phyloP scores from a whole-genome alignment of 1,140 invertebrate species.

The Drosophila repletoides region DNA sequence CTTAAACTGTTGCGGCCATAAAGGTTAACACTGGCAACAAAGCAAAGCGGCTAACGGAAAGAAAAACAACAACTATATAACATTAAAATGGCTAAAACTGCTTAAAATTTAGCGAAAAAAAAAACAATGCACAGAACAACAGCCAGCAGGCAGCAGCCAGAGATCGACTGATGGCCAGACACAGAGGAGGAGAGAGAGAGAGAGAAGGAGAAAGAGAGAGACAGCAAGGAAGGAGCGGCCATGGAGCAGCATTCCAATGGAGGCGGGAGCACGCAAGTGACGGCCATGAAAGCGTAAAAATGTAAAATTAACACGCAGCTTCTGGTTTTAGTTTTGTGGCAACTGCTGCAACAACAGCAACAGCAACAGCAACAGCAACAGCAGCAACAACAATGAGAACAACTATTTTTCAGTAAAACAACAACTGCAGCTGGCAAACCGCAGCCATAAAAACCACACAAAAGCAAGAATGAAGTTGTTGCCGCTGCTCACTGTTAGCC shows the following conservation, averaged over 20 bases:
- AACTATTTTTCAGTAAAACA: constrained; percentile 15
- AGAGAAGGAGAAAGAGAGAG: neutral
- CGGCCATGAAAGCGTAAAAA: constrained; percentile 79
- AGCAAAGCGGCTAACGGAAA: constrained; percentile 18
- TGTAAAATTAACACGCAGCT: constrained; percentile 80
- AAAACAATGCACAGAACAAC: constrained; percentile 48
- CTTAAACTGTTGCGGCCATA: constrained; percentile 79
- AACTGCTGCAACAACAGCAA: constrained; percentile 24
- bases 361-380: constrained; percentile 7
- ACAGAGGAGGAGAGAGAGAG: neutral
- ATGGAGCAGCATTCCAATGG: constrained; percentile 55
- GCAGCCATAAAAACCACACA: constrained; percentile 79
- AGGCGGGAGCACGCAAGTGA: constrained; percentile 68
- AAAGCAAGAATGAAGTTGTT: constrained; percentile 80
- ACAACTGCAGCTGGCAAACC: constrained; percentile 59
- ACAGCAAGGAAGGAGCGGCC: neutral
- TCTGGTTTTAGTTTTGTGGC: constrained; percentile 79
- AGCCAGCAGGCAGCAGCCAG: neutral
- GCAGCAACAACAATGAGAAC: constrained; percentile 28
- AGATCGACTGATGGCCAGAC: constrained; percentile 13
- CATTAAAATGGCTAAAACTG: constrained; percentile 66
- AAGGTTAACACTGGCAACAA: constrained; percentile 63
- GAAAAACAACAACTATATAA: constrained; percentile 31
- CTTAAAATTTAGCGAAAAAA: constrained; percentile 78
- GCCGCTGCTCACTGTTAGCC: constrained; percentile 65